A percentile compares a stretch with the other conserved stretches of the same genome.
Evolutionary conservation across 2,113 vertebrate species (phyloP).

Genomic region (Theropithecus gelada): DNA sequence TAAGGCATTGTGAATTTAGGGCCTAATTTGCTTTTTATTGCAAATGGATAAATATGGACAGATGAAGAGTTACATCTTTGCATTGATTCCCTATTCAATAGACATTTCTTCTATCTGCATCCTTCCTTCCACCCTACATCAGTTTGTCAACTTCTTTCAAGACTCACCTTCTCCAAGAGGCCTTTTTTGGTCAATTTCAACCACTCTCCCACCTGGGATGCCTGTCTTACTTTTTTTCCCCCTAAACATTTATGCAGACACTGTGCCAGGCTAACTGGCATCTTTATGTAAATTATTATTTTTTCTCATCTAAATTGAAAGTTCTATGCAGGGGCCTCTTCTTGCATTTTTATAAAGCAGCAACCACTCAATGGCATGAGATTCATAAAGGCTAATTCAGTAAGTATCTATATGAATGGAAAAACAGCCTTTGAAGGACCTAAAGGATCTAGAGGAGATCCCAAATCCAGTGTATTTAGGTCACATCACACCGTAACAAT

Average conservation of each 20-base stretch:
- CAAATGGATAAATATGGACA: not conserved
- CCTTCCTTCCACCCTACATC: not conserved
- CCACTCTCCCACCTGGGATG: not conserved
- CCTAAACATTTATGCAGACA: not conserved
- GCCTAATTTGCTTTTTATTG: constrained; percentile 11
- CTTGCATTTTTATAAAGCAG: not conserved
- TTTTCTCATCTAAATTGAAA: not conserved
- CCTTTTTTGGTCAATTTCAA: not conserved
- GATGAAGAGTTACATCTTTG: not conserved
- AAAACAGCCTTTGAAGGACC: not conserved
- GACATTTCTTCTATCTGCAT: not conserved
- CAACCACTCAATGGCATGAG: not conserved
- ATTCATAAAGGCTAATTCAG: not conserved
- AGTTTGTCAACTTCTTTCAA: not conserved
- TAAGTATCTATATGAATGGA: not conserved
- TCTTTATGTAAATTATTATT: not conserved
- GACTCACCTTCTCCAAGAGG: not conserved
- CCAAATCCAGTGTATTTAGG: not conserved
- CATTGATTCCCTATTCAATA: not conserved
- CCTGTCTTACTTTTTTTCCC: not conserved
- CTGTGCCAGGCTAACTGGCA: not conserved
- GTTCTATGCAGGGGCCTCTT: not conserved
- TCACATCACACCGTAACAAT: not conserved
- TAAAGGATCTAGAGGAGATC: not conserved
- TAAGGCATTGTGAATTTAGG: not conserved